These are phyloP conservation scores for Lamprotornis superbus DNA, from an alignment of 2,113 vertebrate genomes.

Conservation along the genomic window DNA sequence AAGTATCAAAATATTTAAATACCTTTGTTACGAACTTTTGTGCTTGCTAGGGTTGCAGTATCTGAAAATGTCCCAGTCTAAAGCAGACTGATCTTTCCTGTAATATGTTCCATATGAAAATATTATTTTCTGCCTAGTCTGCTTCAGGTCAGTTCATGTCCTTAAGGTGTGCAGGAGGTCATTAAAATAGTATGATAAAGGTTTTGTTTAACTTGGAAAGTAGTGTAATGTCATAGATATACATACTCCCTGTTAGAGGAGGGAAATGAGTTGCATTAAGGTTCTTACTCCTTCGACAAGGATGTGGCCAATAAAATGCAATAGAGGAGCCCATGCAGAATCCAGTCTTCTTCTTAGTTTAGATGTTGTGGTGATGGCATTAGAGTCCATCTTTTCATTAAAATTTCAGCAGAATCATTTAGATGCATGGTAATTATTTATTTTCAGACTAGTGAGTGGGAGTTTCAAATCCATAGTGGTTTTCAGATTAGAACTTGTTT, in stretches of 20 bases:
- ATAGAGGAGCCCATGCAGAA: not conserved
- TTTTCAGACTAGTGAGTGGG: not conserved
- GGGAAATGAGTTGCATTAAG: not conserved
- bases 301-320: not conserved
- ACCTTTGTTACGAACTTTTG: not conserved
- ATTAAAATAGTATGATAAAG: not conserved
- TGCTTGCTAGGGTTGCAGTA: not conserved
- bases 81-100: not conserved
- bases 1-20: not conserved
- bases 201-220: not conserved
- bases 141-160: not conserved
- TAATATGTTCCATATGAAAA: not conserved
- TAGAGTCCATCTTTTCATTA: not conserved
- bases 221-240: not conserved
- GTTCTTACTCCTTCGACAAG: not conserved
- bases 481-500: not conserved
- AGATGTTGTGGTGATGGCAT: not conserved
- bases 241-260: not conserved
- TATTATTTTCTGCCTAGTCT: not conserved
- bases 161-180: not conserved
- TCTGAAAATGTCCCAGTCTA: not conserved
- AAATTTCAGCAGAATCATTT: not conserved
- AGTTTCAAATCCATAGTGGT: not conserved
- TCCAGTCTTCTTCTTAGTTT: not conserved
- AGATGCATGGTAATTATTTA: not conserved